A percentile compares a stretch with the other conserved stretches of the same genome.
These are phyloP conservation scores for Anoplolepis gracilipes DNA, from an alignment of 1,140 invertebrate species.

Conservation along the genomic window DNA sequence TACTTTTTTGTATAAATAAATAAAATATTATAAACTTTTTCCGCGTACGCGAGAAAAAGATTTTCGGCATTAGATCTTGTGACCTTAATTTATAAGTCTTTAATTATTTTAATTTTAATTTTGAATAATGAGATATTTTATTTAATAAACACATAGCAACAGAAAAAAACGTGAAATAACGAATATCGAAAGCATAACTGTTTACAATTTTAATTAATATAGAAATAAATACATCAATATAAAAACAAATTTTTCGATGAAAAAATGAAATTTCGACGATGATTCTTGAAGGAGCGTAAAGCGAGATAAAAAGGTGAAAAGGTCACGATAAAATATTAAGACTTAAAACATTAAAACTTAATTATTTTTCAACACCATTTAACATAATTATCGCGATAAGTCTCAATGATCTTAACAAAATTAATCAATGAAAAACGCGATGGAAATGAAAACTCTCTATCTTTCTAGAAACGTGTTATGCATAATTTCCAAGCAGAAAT, in stretches of 20 bases:
- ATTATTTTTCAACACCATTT: background rate
- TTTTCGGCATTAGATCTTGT: background rate
- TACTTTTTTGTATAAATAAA: slow-evolving; percentile 1
- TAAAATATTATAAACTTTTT: background rate
- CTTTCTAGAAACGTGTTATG: background rate
- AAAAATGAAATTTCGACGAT: background rate
- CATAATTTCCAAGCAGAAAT: background rate
- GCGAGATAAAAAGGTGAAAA: background rate
- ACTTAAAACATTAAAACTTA: slow-evolving; percentile 18
- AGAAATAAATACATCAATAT: background rate
- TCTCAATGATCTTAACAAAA: background rate
- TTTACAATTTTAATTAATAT: slow-evolving; percentile 17
- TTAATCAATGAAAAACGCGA: background rate
- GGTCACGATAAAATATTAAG: background rate
- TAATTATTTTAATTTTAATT: slow-evolving; percentile 12
- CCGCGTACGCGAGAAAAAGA: too few relatives aligned
- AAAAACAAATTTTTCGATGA: background rate
- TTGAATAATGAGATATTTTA: background rate
- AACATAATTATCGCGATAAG: slow-evolving; percentile 4
- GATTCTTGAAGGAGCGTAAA: background rate
- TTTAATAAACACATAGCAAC: background rate
- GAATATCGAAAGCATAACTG: background rate
- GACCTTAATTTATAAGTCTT: background rate
- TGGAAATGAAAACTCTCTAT: background rate
- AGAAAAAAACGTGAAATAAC: background rate